Evolutionary conservation across 2,888 invertebrate species (phyloP).

Genomic region (Drosophila borborema): DNA sequence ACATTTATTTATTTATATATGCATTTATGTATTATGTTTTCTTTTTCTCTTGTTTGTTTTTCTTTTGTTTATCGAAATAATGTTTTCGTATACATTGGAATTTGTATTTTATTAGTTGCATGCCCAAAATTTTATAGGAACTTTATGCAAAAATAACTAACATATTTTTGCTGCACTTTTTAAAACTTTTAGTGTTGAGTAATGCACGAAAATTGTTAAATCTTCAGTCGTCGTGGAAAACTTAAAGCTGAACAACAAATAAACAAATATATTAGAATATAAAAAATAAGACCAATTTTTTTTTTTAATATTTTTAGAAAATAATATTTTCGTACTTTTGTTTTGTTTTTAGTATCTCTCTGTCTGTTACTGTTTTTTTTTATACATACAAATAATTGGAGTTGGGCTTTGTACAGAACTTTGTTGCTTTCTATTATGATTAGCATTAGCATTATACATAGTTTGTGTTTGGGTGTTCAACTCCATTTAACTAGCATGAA

Average conservation of each 20-base stretch:
- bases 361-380: slow-evolving; percentile 48
- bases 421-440: slow-evolving; percentile 53
- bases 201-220: slow-evolving; percentile 6
- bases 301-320: slow-evolving; percentile 75
- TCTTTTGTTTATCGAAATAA: slow-evolving; percentile 35
- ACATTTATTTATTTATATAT: slow-evolving; percentile 68
- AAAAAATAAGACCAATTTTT: slow-evolving; percentile 51
- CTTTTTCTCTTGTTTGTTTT: slow-evolving; percentile 6
- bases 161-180: slow-evolving; percentile 25
- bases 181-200: slow-evolving; percentile 27
- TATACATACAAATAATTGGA: slow-evolving; percentile 75
- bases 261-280: slow-evolving; percentile 16
- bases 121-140: slow-evolving; percentile 59
- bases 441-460: slow-evolving; percentile 61
- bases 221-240: slow-evolving; percentile 35
- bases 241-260: slow-evolving; percentile 12
- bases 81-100: slow-evolving; percentile 66
- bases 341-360: slow-evolving; percentile 29
- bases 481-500: slow-evolving; percentile 70
- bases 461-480: slow-evolving; percentile 60
- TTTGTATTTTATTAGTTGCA: slow-evolving; percentile 35
- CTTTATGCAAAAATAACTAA: slow-evolving; percentile 50
- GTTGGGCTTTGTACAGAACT: slow-evolving; percentile 76
- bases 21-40: slow-evolving; percentile 43
- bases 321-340: slow-evolving; percentile 62